These are phyloP conservation scores for Litoditis marina DNA, from an alignment of 2,888 invertebrate species.

Conservation along the genomic window DNA sequence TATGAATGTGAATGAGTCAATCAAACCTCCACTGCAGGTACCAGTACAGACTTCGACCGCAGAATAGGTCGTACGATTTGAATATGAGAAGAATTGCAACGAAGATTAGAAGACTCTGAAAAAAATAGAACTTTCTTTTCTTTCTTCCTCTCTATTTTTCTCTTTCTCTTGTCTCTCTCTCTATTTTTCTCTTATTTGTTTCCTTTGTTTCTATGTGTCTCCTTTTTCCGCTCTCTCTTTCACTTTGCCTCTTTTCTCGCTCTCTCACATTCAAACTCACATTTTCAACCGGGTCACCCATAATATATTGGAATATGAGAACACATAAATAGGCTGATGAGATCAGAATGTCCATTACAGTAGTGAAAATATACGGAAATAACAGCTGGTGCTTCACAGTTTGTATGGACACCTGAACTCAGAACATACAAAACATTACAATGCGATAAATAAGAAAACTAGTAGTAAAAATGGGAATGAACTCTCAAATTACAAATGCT, in stretches of 20 bases:
- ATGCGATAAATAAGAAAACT: no score
- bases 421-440: background rate
- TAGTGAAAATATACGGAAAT: conserved; percentile 27
- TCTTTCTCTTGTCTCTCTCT: no score
- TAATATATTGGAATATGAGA: conserved; percentile 25
- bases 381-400: conserved; percentile 19
- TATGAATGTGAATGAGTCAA: no score
- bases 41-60: conserved; percentile 48
- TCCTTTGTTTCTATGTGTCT: no score
- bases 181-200: no score
- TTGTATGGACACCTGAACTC: conserved; percentile 30
- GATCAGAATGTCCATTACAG: conserved; percentile 31
- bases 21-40: conserved; percentile 42
- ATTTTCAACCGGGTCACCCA: conserved; percentile 29
- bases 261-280: conserved; percentile 8
- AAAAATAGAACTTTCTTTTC: no score
- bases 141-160: no score
- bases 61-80: conserved; percentile 43
- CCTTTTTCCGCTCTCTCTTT: no score
- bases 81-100: conserved; percentile 39
- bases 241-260: background rate
- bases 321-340: conserved; percentile 35
- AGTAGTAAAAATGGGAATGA: no score
- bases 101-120: conserved; percentile 39
- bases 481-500: no score